Evolutionary conservation across 2,888 invertebrate species (phyloP), one percentile per base, ranked within the genome.

Genomic region (Drosophila koepferae): DNA sequence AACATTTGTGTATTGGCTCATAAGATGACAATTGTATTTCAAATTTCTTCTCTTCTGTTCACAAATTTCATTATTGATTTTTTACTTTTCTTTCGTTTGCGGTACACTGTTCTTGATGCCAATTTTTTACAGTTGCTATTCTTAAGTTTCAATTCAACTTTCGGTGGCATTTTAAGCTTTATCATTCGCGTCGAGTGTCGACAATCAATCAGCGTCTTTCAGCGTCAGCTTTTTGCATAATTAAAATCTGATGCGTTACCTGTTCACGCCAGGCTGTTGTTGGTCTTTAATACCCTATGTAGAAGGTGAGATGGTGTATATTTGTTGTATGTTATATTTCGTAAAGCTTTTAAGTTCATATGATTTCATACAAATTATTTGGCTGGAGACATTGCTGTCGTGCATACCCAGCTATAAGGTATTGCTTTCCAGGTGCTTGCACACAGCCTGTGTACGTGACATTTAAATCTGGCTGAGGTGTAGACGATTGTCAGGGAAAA

Each of bases 161-260:
- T 62, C 66, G 28, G 38, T 23, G 56, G 31, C 63, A 48, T 48
- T 62, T 65, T 68, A 28, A 59, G 64, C 59, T 48, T 56, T 51
- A 48, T 75, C 74, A 71, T 67, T 66, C 53, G 63, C 75, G 71
- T 74, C 65, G 72, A 69, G 76, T 72, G 82, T 76, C 73, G 69
- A 69, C 82, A 80, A 85, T 85, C 85, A 85, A 85, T 85, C 85
- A 87, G 85, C 76, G 76, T 60, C 65, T 72, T 63, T 75, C 70
- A 64, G 60, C 69, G 41, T 20, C 41, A 62, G 84, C 84, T 84
- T 74, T 84, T 84, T 86, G 82, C 84, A 84, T 84, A 84, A 84
- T 84, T 84, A 84, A 86, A 84, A 84, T 72, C 82, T 75, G 82
- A 84, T 84, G 87, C 77, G 86, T 80, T 86, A 80, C 86, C 75